Evolutionary conservation across 2,113 vertebrate genomes (phyloP), one percentile per base, ranked within the genome.

Genomic region (Salvelinus sp.): DNA sequence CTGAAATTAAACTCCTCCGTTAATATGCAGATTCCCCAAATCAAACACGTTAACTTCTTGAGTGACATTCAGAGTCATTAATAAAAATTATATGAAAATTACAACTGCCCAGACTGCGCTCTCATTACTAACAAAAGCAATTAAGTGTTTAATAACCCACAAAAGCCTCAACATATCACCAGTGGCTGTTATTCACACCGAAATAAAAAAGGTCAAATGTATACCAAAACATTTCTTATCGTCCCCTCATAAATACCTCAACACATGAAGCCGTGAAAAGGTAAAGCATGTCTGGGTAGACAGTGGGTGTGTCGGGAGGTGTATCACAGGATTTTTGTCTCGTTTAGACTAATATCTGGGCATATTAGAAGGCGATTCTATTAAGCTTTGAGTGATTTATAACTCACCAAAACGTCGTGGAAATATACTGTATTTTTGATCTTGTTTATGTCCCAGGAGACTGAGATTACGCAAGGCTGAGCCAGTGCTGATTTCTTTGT

Each of bases 321-420:
- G 77, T 84, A 88, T 89, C 82, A 80, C 33, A 78, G 83, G 79
- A 84, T 85, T 86, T 76, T 57, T 71, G 81, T 80, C 75, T 64
- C 22, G 73, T 82, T 85, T 81, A 86, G 83, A 50, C 85, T 85
- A 84, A 91, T 83, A 85, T 85, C 87, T 5, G 16, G 50, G 12
- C 50, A 54, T 54, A 82, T 90, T 88, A 90, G 82, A 87, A 88
- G 82, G 80, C 70, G 85, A 74, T 86, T 85, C 85, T 87, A 81
- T 89, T 89, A 89, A 92, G 84, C 89, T 82, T 76, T 82, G 84
- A 89, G 80, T 86, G 88, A 83, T 88, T 92, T 90, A 91, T 85
- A 88, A 87, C 88, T 86, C 75, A 82, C 50, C 85, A 72, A 70
- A 78, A 28, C 22, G 1, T 65, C 3, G 63, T 54, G 50, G 50